Conservation (phyloP, 2,113 vertebrate genomes). For the Pterocles gutturalis region DNA sequence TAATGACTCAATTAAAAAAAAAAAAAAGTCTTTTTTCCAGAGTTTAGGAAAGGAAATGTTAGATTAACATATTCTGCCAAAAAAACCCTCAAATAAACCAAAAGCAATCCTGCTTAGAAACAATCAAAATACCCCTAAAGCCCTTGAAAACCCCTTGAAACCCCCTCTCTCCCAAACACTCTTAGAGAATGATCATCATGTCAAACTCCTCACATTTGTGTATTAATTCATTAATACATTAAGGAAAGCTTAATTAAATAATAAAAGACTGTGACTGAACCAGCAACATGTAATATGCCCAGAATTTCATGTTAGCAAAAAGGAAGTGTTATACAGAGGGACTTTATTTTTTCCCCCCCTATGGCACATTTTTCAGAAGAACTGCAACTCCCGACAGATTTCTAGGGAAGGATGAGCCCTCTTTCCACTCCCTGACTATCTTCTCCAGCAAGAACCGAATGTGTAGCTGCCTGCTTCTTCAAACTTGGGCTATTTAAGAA, state of each 20-base stretch:
- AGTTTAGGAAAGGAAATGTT: conserved; percentile 31
- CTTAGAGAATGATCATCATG: conserved; percentile 4
- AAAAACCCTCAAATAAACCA: conserved; percentile 48
- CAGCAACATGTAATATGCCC: background rate
- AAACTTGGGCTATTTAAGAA: background rate
- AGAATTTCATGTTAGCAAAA: background rate
- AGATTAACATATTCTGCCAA: conserved; percentile 41
- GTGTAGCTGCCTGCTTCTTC: background rate
- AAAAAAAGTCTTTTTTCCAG: background rate
- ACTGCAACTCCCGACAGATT: background rate
- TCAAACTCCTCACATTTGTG: conserved; percentile 29
- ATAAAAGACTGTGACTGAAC: conserved; percentile 23
- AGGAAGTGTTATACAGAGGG: background rate
- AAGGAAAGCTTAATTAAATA: conserved; percentile 61
- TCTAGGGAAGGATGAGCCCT: background rate
- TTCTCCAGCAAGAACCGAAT: background rate
- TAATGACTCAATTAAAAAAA: background rate
- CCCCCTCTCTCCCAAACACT: conserved; percentile 2
- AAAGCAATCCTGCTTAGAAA: conserved; percentile 38
- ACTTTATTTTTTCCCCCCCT: background rate
- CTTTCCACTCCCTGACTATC: background rate
- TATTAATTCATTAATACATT: conserved; percentile 57
- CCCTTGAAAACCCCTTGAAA: conserved; percentile 55
- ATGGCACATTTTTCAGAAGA: background rate
- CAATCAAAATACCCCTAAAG: conserved; percentile 36